These are phyloP conservation scores for Caradrina clavipalpis DNA, from an alignment of 2,888 invertebrate genomes.

Conservation along the genomic window DNA sequence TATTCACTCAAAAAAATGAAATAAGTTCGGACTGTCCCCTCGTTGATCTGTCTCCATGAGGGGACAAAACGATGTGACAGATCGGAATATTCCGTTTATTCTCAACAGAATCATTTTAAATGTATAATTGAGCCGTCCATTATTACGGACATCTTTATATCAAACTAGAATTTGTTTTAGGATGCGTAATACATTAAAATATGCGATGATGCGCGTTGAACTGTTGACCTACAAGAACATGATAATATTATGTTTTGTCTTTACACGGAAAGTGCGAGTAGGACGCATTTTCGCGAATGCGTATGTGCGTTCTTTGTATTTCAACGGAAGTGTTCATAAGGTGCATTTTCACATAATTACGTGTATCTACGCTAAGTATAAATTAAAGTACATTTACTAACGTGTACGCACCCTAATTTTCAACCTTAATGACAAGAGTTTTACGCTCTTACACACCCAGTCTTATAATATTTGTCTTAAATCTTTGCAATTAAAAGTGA, in stretches of 20 bases:
- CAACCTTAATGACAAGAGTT: background rate
- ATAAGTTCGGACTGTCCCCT: too few relatives aligned
- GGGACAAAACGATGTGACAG: too few relatives aligned
- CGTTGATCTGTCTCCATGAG: too few relatives aligned
- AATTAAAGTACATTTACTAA: slow-evolving; percentile 14
- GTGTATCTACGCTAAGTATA: slow-evolving; percentile 15
- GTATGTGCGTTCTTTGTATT: slow-evolving; percentile 8
- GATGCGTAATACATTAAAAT: slow-evolving; percentile 26
- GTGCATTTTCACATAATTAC: slow-evolving; percentile 34
- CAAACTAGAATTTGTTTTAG: slow-evolving; percentile 20
- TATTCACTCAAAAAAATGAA: too few relatives aligned
- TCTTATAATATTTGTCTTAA: slow-evolving; percentile 6
- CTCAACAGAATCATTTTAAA: slow-evolving; percentile 18
- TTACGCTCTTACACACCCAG: slow-evolving; percentile 1
- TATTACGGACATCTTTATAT: slow-evolving; percentile 37
- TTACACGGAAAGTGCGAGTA: slow-evolving; percentile 9
- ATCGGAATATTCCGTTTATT: too few relatives aligned
- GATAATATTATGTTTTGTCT: slow-evolving; percentile 35
- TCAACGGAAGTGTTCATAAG: slow-evolving; percentile 37
- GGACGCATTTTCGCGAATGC: slow-evolving; percentile 11
- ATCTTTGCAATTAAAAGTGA: slow-evolving; percentile 28
- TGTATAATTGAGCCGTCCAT: slow-evolving; percentile 45
- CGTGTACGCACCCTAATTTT: slow-evolving; percentile 12
- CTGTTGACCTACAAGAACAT: slow-evolving; percentile 24
- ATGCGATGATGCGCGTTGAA: slow-evolving; percentile 12